Conservation (phyloP, 2,888 invertebrate genomes). For the Megastigmus dorsalis region DNA sequence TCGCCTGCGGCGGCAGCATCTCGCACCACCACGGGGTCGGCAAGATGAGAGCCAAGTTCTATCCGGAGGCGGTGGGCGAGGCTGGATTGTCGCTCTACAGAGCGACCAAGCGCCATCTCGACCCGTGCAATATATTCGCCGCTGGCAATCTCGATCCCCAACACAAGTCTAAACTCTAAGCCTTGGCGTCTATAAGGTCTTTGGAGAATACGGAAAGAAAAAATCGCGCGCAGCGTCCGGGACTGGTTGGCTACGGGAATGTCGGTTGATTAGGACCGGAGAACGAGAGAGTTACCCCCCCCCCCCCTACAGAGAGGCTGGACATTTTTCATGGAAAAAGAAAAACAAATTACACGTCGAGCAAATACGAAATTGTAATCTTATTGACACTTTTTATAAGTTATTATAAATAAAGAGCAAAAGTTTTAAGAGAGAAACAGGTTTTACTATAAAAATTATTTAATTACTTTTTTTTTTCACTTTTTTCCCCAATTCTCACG, state of each 20-base stretch:
- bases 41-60: slow-evolving; percentile 92
- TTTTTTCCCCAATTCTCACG: too few relatives aligned
- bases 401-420: slow-evolving; percentile 67
- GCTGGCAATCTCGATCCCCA: slow-evolving; percentile 44
- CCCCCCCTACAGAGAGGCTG: too few relatives aligned
- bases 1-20: slow-evolving; percentile 92
- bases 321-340: too few relatives aligned
- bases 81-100: slow-evolving; percentile 86
- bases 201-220: too few relatives aligned
- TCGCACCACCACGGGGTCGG: slow-evolving; percentile 99
- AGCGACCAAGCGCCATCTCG: slow-evolving; percentile 90
- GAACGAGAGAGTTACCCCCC: too few relatives aligned
- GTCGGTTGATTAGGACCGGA: too few relatives aligned
- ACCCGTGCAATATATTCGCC: slow-evolving; percentile 89
- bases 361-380: slow-evolving; percentile 61
- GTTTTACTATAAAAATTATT: too few relatives aligned
- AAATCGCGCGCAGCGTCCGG: too few relatives aligned
- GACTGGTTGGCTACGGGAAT: too few relatives aligned
- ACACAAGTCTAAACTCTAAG: slow-evolving; percentile 55
- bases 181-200: not conserved
- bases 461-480: not conserved
- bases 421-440: slow-evolving; percentile 34
- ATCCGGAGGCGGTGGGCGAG: slow-evolving; percentile 87
- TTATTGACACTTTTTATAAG: slow-evolving; percentile 66
- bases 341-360: slow-evolving; percentile 7